These are phyloP conservation scores for Amphibalanus amphitrite DNA, from an alignment of 1,140 invertebrate species.

Conservation along the genomic window DNA sequence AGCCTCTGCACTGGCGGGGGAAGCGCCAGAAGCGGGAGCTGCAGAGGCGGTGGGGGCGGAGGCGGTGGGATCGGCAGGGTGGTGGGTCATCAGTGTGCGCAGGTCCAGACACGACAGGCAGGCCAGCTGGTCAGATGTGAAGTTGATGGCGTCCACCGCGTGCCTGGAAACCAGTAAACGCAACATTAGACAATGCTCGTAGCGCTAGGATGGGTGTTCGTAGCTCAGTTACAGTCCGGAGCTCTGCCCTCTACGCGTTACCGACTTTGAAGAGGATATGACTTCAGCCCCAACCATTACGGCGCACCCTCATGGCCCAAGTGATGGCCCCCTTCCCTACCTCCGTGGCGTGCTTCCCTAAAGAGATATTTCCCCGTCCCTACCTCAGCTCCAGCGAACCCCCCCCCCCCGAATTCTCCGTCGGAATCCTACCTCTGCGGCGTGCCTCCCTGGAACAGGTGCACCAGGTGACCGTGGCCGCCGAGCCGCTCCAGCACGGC, in stretches of 20 bases:
- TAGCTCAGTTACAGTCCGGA: too few species aligned
- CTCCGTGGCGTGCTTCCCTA: constrained; percentile 14
- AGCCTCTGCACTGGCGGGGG: background rate
- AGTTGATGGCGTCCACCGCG: constrained; percentile 48
- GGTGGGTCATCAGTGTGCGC: constrained; percentile 1
- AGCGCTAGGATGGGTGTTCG: too few species aligned
- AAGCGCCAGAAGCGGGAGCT: background rate
- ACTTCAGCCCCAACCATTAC: too few species aligned
- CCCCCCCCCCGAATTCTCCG: background rate
- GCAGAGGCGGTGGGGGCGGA: background rate
- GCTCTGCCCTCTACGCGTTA: too few species aligned
- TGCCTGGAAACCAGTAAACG: constrained; percentile 22
- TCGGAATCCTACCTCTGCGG: constrained; percentile 41
- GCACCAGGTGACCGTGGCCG: constrained; percentile 44
- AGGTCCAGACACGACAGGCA: constrained; percentile 14
- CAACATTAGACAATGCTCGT: too few species aligned
- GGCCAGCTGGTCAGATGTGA: constrained; percentile 21
- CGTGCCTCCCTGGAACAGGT: constrained; percentile 59
- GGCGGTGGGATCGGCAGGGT: background rate
- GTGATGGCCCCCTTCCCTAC: too few species aligned
- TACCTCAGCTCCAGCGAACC: constrained; percentile 7
- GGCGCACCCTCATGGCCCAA: constrained; percentile 10
- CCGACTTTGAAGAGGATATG: too few species aligned
- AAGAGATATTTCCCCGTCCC: constrained; percentile 13
- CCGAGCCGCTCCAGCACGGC: constrained; percentile 47